Conservation (phyloP, 1,140 invertebrate species). For the Centruroides sculpturatus region DNA sequence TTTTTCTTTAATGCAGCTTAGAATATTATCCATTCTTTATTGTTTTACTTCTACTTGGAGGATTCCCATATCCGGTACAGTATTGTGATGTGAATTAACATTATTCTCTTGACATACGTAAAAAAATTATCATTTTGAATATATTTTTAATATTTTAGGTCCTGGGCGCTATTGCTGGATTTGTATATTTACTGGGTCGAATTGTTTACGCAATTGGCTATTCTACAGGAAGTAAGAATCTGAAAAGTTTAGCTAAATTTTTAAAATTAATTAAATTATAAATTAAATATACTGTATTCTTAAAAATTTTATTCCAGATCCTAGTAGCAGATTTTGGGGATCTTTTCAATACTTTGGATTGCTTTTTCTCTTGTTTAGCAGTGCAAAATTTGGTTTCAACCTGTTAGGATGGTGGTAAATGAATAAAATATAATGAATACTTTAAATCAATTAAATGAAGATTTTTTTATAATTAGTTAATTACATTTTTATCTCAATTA, state of each 20-base stretch:
- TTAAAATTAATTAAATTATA: not conserved
- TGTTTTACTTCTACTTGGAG: not conserved
- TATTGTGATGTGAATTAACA: not conserved
- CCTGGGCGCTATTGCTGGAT: slow-evolving; percentile 28
- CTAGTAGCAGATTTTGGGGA: slow-evolving; percentile 28
- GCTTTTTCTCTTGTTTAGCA: slow-evolving; percentile 26
- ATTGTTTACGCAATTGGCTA: slow-evolving; percentile 36
- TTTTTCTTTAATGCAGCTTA: no score
- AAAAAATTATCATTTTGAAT: not conserved
- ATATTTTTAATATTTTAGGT: slow-evolving; percentile 19
- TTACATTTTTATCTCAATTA: no score
- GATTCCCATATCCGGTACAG: not conserved
- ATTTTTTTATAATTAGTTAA: not conserved
- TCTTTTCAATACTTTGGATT: slow-evolving; percentile 31
- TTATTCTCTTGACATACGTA: not conserved
- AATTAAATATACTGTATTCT: slow-evolving; percentile 1
- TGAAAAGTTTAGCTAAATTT: not conserved
- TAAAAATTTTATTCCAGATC: slow-evolving; percentile 23
- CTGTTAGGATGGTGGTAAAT: slow-evolving; percentile 22
- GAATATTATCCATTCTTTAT: not conserved
- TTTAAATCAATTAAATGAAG: no score
- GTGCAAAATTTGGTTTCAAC: slow-evolving; percentile 23
- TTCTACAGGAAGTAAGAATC: slow-evolving; percentile 33
- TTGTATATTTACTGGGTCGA: slow-evolving; percentile 30
- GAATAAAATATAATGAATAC: not conserved